Percentiles rank a stretch among this genome's conserved stretches.
Evolutionary conservation across 2,113 vertebrate genomes (phyloP).

Genomic region (Ochotona princeps): DNA sequence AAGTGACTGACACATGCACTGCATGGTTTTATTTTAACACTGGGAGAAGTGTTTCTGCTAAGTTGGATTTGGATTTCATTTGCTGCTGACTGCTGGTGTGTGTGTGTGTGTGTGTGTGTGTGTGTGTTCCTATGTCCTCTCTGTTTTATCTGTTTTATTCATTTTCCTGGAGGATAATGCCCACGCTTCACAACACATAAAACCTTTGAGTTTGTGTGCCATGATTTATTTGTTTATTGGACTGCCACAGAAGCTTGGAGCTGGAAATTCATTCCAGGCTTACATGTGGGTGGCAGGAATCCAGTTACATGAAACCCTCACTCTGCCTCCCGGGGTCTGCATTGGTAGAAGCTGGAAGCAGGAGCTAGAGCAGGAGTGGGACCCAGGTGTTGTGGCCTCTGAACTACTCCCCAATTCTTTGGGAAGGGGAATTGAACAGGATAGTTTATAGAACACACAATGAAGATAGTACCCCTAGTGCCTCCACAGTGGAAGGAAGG

Average conservation of each 20-base stretch:
- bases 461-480: background rate
- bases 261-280: too few species aligned
- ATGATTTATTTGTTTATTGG: background rate
- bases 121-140: background rate
- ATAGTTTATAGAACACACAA: background rate
- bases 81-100: background rate
- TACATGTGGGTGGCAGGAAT: too few species aligned
- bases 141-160: background rate
- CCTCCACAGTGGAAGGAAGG: background rate
- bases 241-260: too few species aligned
- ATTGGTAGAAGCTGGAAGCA: too few species aligned
- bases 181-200: background rate
- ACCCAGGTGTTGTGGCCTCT: too few species aligned
- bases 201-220: background rate
- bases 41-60: conserved; percentile 18
- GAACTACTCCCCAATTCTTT: background rate
- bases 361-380: too few species aligned
- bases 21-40: background rate
- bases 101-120: background rate
- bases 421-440: background rate
- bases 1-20: background rate
- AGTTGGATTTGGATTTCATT: conserved; percentile 13
- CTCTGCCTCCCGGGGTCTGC: too few species aligned
- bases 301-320: too few species aligned
- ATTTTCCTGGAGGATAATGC: conserved; percentile 1